A percentile compares a stretch with the other conserved stretches of the same genome.
Conservation (phyloP, 2,797 vertebrate genomes). For the Ptychobarbus kaznakovi region DNA sequence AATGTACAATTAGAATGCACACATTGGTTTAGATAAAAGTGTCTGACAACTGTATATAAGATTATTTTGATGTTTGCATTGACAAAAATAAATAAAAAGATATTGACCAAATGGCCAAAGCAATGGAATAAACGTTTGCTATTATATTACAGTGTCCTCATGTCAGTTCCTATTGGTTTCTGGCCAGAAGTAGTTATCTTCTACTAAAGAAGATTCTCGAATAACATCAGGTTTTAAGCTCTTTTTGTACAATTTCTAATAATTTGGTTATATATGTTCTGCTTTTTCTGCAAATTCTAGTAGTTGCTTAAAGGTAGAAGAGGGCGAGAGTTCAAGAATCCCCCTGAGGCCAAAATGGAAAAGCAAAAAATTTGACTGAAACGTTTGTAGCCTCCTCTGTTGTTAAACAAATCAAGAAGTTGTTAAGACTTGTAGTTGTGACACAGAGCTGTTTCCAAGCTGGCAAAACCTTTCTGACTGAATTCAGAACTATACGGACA, state of each 20-base stretch:
- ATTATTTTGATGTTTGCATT: background rate
- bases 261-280: background rate
- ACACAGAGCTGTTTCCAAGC: background rate
- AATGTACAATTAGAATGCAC: background rate
- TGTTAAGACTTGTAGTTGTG: constrained; percentile 18
- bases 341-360: background rate
- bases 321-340: background rate
- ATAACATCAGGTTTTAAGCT: background rate
- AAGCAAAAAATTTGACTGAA: background rate
- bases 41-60: background rate
- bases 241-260: background rate
- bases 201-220: background rate
- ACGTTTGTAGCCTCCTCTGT: background rate
- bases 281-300: background rate
- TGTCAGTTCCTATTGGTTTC: background rate
- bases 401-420: background rate
- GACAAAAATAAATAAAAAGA: background rate
- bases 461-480: background rate
- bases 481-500: background rate
- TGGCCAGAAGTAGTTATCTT: background rate
- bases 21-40: background rate
- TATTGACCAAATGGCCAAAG: background rate
- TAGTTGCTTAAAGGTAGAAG: background rate
- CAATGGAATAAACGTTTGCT: background rate
- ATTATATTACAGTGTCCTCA: background rate